phyloP scores from a whole-genome alignment of 2,113 vertebrate genomes.

The Eleginops maclovinus region DNA sequence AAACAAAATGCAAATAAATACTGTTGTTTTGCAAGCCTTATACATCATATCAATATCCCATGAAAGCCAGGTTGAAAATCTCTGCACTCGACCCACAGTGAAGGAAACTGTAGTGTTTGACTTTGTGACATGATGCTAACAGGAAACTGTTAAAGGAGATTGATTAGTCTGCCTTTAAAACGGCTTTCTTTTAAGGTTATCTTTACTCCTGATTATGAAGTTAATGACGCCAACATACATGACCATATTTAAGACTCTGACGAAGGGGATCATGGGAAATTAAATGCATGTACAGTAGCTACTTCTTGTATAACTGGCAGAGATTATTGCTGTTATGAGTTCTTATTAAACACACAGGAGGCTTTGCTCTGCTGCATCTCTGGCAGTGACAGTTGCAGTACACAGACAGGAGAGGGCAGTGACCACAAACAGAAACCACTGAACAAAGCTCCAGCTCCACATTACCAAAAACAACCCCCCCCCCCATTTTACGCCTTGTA shows the following conservation, averaged over 20 bases:
- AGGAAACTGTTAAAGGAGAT: conserved; percentile 5
- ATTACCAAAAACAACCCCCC: conserved; percentile 2
- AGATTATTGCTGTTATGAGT: conserved; percentile 82
- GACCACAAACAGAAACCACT: conserved; percentile 48
- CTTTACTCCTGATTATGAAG: no score
- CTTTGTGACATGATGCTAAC: background rate
- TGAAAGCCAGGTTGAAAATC: conserved; percentile 30
- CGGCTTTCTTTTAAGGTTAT: no score
- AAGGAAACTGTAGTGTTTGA: background rate
- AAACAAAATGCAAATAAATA: no score
- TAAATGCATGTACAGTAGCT: conserved; percentile 58
- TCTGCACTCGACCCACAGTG: conserved; percentile 15
- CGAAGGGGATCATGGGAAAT: conserved; percentile 10
- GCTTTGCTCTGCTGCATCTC: conserved; percentile 54
- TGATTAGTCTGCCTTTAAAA: background rate
- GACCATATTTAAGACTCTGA: conserved; percentile 16
- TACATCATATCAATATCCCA: background rate
- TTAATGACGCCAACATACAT: background rate
- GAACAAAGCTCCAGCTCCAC: conserved; percentile 19
- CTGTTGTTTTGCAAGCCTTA: background rate
- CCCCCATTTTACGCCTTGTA: conserved; percentile 33
- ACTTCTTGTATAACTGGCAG: conserved; percentile 59
- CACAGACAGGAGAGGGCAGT: conserved; percentile 54
- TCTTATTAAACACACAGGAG: conserved; percentile 54
- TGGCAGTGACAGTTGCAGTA: conserved; percentile 63